Base-by-base conservation (phyloP, 1,140 invertebrate species). In the Drosophila gunungcola region DNA sequence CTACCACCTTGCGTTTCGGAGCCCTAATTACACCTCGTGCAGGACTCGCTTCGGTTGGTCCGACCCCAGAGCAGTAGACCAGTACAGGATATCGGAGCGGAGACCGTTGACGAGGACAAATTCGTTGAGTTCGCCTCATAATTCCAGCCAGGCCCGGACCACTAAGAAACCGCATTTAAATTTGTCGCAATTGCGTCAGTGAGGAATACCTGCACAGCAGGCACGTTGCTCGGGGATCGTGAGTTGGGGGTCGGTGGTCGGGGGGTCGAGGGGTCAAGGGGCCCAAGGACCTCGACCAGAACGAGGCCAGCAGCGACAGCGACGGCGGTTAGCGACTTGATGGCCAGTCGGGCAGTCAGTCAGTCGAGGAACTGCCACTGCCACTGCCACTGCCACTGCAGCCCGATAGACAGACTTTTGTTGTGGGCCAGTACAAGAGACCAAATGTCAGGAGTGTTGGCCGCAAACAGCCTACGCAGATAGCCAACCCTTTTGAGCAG, bases 141-240 rank as follows among this genome's bases (percentile, higher is more conserved):
- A 58, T 67, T 52, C 48, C 53, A 4, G 68, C 12, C 67, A 49
- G 69, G 42, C 34, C 36, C 36, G 36, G 48, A 70, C 68, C 65
- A 70, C 68, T 21, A 72, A 72, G 70, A 78, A 84, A 89, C 84
- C 84, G 84, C 84, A 88, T 88, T 88, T 88, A 88, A 88, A 88
- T 90, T 88, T 88, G 84, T 88, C 80, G 84, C 84, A 88, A 88
- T 88, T 88, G 84, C 83, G 83, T 83, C 83, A 89, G 78, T 73
- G 61, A 46, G 57, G 42, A 78, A 83, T 86, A 86, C 79, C 83
- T 88, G 83, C 69, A 69, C 63, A 69, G 55, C 65, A 70, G 68
- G 54, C 54, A 25, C 42, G 21, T 27, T 32, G 46, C n/a, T 29
- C 11, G 16, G 16, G 9, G 45, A 13, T 27, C 21, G 25, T 12